Percentiles rank a stretch among this genome's conserved stretches.
These are phyloP conservation scores for Trachelus stipa DNA, from an alignment of 2,888 invertebrate genomes.

Conservation along the genomic window DNA sequence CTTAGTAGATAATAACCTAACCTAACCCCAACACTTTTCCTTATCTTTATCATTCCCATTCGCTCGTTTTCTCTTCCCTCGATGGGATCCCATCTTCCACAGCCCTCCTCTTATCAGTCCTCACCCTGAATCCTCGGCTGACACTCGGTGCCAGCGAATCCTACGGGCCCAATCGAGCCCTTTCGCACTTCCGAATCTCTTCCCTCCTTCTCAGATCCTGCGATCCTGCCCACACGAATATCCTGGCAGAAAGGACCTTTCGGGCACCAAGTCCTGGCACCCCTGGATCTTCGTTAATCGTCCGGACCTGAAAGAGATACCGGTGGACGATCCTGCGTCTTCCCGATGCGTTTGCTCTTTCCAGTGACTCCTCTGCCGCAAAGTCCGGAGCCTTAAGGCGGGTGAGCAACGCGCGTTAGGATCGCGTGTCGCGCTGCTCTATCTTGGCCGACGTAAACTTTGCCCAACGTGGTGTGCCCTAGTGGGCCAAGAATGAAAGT, in stretches of 20 bases:
- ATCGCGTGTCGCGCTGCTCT: not conserved
- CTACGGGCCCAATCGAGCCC: not conserved
- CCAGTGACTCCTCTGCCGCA: not conserved
- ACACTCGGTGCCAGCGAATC: not conserved
- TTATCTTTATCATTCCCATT: conserved; percentile 24
- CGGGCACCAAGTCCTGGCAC: not conserved
- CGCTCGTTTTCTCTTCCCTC: conserved; percentile 17
- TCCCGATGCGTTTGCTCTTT: not conserved
- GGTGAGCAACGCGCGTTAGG: not conserved
- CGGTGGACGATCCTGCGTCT: not conserved
- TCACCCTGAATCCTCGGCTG: conserved; percentile 7
- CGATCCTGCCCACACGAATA: not conserved
- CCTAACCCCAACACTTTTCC: conserved; percentile 14
- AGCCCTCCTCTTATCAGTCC: conserved; percentile 12
- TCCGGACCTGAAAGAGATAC: not conserved
- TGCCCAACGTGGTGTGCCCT: not conserved
- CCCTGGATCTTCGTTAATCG: not conserved
- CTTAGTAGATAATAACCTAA: conserved; percentile 17
- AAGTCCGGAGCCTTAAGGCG: not conserved
- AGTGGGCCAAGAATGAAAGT: not conserved
- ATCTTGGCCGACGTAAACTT: not conserved
- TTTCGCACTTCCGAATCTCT: not conserved
- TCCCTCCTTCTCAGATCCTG: not conserved
- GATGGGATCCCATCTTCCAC: not conserved
- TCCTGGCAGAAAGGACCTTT: not conserved